Base-by-base conservation (phyloP, 2,797 vertebrate species). In the Coendou prehensilis region DNA sequence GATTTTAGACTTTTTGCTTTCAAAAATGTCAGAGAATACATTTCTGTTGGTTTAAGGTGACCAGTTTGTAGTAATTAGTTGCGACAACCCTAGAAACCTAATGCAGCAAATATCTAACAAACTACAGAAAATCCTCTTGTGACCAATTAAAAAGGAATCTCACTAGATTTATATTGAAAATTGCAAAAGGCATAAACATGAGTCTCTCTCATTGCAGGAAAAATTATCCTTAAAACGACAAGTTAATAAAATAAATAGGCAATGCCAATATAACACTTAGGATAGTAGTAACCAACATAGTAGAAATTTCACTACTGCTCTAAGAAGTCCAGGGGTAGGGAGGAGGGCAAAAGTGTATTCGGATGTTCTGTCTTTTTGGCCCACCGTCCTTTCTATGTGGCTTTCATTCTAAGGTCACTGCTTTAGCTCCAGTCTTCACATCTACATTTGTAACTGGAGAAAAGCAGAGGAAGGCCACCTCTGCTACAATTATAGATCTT, bases 71-170 rank as follows among this genome's bases (percentile, higher is more conserved):
- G 15, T 78, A 78, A 78, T 78, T 78, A 78, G 75, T 30, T 33
- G 15, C 52, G 75, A 47, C 75, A 78, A 3, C 26, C 47, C 47
- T 76, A 76, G 26, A 82, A 89, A 89, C 61, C 22, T 61, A 63
- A 81, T 61, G 76, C 0, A 85, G 17, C 17, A 87, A 41, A 14
- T 50, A 73, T 71, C 69, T 78, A 82, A 57, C 50, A 57, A 81
- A 82, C 92, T 86, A 64, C 37, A 69, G 15, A 8, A 67, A 80
- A 54, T 83, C 41, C 4, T 45, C 71, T 75, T 69, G n/a, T 57
- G 45, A 17, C 28, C 78, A 95, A 41, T 88, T 76, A 88, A 84
- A 85, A 41, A 91, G 76, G 83, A 71, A 37, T 86, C 26, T 94
- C 2, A 52, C 1, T 78, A 76, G 54, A 56, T 63, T 90, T 78